Conservation (phyloP, 1,140 invertebrate genomes). For the Heterodera carotae region DNA sequence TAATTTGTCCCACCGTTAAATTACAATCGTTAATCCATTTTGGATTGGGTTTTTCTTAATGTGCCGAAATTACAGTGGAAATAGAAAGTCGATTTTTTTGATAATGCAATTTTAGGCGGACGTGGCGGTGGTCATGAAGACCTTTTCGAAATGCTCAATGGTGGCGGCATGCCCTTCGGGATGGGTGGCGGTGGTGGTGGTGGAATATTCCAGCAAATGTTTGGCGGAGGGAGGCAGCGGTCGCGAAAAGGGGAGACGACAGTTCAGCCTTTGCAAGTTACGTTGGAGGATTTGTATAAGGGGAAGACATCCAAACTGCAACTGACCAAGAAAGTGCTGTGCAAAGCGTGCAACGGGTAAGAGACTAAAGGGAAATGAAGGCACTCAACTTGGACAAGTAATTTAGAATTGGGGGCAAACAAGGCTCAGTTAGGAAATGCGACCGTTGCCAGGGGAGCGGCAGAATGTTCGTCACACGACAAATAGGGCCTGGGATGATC, state of each 20-base stretch:
- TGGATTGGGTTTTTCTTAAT: too few species aligned
- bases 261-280: conserved; percentile 64
- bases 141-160: conserved; percentile 32
- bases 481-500: conserved; percentile 68
- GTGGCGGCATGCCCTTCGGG: conserved; percentile 31
- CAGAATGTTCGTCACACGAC: conserved; percentile 65
- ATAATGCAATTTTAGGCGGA: conserved; percentile 27
- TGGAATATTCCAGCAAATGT: conserved; percentile 50
- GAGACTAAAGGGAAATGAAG: conserved; percentile 37
- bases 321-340: conserved; percentile 67
- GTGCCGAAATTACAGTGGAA: too few species aligned
- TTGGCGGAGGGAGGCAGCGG: conserved; percentile 46
- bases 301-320: conserved; percentile 68
- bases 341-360: conserved; percentile 68
- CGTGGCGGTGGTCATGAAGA: conserved; percentile 43
- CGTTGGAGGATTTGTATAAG: conserved; percentile 68
- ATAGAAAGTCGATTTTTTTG: too few species aligned
- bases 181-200: conserved; percentile 40
- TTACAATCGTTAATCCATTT: too few species aligned
- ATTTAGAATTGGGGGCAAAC: conserved; percentile 65
- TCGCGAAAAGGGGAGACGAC: conserved; percentile 61
- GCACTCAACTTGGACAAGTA: background rate
- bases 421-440: conserved; percentile 62
- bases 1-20: too few species aligned
- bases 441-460: conserved; percentile 66